Evolutionary conservation across 1,140 invertebrate genomes (phyloP).

Genomic region (Macrobrachium rosenbergii): DNA sequence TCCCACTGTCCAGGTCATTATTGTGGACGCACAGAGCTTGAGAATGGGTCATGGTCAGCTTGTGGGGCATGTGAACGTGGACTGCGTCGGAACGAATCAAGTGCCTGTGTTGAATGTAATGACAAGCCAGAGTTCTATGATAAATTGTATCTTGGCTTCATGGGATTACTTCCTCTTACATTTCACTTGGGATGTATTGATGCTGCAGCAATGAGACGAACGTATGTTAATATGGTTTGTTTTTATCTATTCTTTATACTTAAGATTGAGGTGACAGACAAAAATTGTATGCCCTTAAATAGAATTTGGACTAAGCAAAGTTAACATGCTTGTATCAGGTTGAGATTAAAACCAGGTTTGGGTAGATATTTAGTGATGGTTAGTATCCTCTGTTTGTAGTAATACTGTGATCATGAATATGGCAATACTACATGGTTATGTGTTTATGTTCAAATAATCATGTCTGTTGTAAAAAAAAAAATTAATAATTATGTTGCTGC

Average conservation of each 20-base stretch:
- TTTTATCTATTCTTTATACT: conserved; percentile 23
- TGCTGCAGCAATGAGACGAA: conserved; percentile 81
- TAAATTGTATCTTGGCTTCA: conserved; percentile 94
- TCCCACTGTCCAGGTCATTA: conserved; percentile 67
- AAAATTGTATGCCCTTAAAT: no score
- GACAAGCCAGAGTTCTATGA: conserved; percentile 88
- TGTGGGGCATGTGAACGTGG: conserved; percentile 91
- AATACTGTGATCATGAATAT: no score
- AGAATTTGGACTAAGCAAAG: no score
- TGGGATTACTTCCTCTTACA: conserved; percentile 86
- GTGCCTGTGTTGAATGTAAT: conserved; percentile 83
- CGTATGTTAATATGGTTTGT: conserved; percentile 72
- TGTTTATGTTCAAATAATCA: no score
- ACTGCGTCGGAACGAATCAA: conserved; percentile 73
- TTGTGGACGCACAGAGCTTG: conserved; percentile 66
- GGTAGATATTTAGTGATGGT: no score
- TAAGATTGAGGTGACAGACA: not conserved
- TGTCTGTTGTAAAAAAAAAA: no score
- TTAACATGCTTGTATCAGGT: no score
- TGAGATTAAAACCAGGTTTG: no score
- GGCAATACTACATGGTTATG: no score
- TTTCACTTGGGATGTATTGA: conserved; percentile 95
- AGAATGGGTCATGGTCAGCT: conserved; percentile 75
- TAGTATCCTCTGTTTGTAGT: no score
- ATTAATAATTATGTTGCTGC: no score